A percentile compares a stretch with the other conserved stretches of the same genome.
phyloP scores from a whole-genome alignment of 2,797 vertebrate genomes.

The Myotis myotis region DNA sequence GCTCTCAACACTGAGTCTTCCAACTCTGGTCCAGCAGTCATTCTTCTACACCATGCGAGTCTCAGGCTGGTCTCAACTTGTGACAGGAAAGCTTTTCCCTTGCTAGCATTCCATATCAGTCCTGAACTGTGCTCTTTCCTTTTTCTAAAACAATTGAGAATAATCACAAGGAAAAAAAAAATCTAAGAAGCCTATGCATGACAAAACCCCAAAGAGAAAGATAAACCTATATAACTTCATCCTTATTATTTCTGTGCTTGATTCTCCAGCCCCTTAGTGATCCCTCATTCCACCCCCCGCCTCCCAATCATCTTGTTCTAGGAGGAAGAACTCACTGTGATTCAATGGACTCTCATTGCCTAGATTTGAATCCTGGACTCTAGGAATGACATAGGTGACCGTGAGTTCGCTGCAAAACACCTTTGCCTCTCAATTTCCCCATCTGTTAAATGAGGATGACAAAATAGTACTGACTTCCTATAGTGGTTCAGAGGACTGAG shows the following conservation, averaged over 20 bases:
- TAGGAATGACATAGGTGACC: not conserved
- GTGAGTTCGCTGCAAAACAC: not conserved
- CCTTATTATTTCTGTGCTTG: not conserved
- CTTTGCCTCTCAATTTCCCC: not conserved
- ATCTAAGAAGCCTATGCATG: not conserved
- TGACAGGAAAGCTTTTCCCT: not conserved
- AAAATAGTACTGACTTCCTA: not conserved
- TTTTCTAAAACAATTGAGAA: not conserved
- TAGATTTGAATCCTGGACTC: not conserved
- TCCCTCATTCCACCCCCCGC: too few species aligned
- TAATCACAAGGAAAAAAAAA: not conserved
- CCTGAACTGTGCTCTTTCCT: not conserved
- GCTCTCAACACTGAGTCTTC: not conserved
- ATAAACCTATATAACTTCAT: fast-evolving
- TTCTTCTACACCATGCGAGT: fast-evolving
- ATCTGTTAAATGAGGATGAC: not conserved
- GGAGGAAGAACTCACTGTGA: not conserved
- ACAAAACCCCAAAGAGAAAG: not conserved
- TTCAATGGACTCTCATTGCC: not conserved
- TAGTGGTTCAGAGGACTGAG: not conserved
- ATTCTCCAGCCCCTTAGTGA: not conserved
- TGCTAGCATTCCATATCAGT: not conserved
- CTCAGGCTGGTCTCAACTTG: not conserved
- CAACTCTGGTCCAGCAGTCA: too few species aligned
- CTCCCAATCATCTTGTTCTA: not conserved